Evolutionary conservation across 2,113 vertebrate species (phyloP).

Genomic region (Ceyx cyanopectus): DNA sequence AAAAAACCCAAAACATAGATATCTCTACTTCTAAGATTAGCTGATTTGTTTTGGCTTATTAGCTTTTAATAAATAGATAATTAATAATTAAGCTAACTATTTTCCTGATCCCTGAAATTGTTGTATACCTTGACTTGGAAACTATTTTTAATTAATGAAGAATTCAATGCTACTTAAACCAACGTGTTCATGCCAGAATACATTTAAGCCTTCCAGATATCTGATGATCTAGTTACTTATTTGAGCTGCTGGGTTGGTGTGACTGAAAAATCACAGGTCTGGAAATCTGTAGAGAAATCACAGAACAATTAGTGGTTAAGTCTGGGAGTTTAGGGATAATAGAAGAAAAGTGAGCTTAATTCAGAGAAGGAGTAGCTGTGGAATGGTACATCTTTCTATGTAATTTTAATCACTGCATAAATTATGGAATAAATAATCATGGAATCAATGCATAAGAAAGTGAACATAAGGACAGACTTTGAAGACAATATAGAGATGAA

Average conservation of each 20-base stretch:
- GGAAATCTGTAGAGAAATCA: not conserved
- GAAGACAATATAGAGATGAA: not conserved
- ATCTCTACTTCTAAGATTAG: not conserved
- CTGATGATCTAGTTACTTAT: not conserved
- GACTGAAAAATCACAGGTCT: not conserved
- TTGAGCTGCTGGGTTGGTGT: not conserved
- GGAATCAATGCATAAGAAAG: not conserved
- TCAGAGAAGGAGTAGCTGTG: not conserved
- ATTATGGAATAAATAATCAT: not conserved
- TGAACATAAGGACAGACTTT: not conserved
- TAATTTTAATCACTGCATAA: not conserved
- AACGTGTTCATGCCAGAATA: not conserved
- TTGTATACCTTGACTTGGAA: not conserved
- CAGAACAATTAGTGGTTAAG: not conserved
- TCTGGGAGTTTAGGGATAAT: not conserved
- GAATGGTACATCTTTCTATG: not conserved
- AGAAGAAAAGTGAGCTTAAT: not conserved
- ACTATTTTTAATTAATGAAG: not conserved
- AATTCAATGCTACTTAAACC: not conserved
- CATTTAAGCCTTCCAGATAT: not conserved
- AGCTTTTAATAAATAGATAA: not conserved
- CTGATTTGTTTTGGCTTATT: not conserved
- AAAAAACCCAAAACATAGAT: not conserved
- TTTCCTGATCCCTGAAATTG: not conserved
- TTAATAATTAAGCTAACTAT: not conserved